These are phyloP conservation scores for Myocastor coypus DNA, from an alignment of 2,113 vertebrate genomes.

Conservation along the genomic window DNA sequence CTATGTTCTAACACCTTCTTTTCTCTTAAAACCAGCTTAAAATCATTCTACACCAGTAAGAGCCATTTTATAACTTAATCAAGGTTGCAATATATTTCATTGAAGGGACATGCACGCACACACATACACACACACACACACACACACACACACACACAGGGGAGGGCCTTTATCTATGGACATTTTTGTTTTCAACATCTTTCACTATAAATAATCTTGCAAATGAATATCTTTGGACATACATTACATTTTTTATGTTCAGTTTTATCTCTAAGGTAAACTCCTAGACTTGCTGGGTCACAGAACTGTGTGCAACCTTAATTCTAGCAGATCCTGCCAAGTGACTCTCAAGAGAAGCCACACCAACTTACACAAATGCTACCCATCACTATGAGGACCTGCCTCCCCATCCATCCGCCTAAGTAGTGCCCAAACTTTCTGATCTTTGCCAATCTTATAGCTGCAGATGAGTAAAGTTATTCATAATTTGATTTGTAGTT, in stretches of 20 bases:
- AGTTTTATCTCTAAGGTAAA: background rate
- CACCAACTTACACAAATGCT: background rate
- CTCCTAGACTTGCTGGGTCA: background rate
- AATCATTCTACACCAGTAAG: background rate
- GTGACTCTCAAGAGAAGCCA: background rate
- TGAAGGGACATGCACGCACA: background rate
- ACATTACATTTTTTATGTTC: background rate
- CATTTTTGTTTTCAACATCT: background rate
- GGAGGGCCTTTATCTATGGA: background rate
- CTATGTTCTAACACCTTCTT: background rate
- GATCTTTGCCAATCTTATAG: background rate
- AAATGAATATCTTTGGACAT: background rate
- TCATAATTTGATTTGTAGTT: background rate
- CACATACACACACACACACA: background rate
- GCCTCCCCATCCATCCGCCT: background rate
- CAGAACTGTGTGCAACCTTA: background rate
- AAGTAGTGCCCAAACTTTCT: background rate
- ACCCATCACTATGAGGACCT: background rate
- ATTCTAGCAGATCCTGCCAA: background rate
- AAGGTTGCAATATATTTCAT: background rate
- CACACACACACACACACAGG: too few species aligned
- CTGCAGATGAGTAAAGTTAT: background rate
- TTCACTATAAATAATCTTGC: background rate
- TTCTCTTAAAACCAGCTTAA: constrained; percentile 14
- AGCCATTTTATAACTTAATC: background rate